A percentile compares a stretch with the other conserved stretches of the same genome.
These are phyloP conservation scores for Cheiracanthium punctorium DNA, from an alignment of 2,888 invertebrate species.

Conservation along the genomic window DNA sequence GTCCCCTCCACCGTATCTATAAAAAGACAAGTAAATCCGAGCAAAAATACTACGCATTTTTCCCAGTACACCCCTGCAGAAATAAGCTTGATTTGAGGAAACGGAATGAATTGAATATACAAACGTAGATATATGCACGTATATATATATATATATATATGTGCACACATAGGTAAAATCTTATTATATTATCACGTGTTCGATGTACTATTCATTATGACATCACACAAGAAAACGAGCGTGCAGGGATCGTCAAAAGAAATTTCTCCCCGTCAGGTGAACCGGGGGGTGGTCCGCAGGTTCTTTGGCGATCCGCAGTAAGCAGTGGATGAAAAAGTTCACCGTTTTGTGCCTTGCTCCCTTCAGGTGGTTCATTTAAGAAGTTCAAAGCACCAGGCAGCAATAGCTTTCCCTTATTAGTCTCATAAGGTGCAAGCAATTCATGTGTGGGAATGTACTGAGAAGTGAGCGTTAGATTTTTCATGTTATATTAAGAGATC, in stretches of 20 bases:
- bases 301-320: neutral
- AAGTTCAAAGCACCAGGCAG: conserved; percentile 6
- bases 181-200: neutral
- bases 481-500: neutral
- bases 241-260: neutral
- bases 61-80: neutral
- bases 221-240: neutral
- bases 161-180: neutral
- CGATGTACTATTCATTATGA: neutral
- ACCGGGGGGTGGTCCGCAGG: neutral
- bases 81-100: conserved; percentile 12
- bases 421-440: neutral
- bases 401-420: neutral
- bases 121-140: neutral
- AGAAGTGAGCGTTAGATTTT: neutral
- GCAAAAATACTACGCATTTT: neutral
- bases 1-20: too few species aligned
- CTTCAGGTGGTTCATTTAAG: conserved; percentile 2
- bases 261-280: neutral
- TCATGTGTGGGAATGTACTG: neutral
- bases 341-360: neutral
- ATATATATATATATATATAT: neutral
- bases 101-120: neutral
- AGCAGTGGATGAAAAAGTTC: neutral
- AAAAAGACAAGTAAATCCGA: neutral